Evolutionary conservation across 2,113 vertebrate species (phyloP), one percentile per base, ranked within the genome.

Genomic region (Picathartes gymnocephalus): DNA sequence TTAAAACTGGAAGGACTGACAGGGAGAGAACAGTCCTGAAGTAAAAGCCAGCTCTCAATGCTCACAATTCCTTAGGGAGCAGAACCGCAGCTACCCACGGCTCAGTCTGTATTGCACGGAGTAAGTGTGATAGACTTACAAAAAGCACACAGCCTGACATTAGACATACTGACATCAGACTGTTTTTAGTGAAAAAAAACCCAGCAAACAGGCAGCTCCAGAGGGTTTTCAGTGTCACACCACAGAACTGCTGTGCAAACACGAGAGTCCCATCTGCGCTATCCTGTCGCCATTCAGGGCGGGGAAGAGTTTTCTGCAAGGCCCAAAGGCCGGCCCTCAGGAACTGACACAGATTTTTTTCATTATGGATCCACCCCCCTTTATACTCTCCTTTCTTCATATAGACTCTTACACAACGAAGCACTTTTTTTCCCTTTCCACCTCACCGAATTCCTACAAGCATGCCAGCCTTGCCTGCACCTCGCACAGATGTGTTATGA

Each of bases 401-500:
- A 65, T 25, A 86, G 70, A 28, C 37, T 85, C 53, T 60, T 73
- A 71, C 2, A 81, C 53, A 81, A 58, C 28, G 8, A 16, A 44
- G 61, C 25, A 39, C 12, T 85, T 82, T 78, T 92, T 76, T 71
- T 25, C 9, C 35, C 87, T 70, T 93, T 95, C 80, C 77, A 90
- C 11, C 66, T 92, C 90, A 69, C 68, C 61, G 64, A 95, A 98
- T 97, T 96, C 95, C 96, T 88, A 76, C 14, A 10, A 70, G 90
- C 5, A n/a, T 79, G 87, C 81, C 88, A 92, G 61, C 58, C 86
- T 94, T 7, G 48, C 37, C 88, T 95, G 96, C 92, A 93, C 83
- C 96, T 95, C 64, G 62, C 95, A 95, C 95, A 97, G 97, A 94
- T 96, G 92, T 92, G 88, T 91, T 95, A 96, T 92, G 90, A 96